Base-by-base conservation (phyloP, 2,888 invertebrate genomes). In the Acronicta alni region DNA sequence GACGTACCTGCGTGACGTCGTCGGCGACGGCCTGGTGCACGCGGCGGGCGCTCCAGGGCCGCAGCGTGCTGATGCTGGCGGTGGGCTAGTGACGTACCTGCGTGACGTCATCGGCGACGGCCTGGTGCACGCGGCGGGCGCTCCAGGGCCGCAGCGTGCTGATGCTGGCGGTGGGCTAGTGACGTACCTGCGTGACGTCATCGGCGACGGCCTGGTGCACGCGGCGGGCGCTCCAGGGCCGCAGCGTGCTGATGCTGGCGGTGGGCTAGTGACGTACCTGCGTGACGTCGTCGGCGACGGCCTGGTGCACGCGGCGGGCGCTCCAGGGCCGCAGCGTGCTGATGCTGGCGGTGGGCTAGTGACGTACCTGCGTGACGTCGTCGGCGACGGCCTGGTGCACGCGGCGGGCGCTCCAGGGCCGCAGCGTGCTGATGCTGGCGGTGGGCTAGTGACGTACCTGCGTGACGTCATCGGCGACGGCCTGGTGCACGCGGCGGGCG, bases 261-360 rank as follows among this genome's bases (percentile, higher is more conserved):
- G 35, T 2, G 7, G 37, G 6, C 2, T 9, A 8, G 26, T 2
- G 26, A 20, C 0, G 32, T 5, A 12, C 26, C 41, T 94, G 95
- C 0, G 97, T 96, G 9, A 99, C 98, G 89, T 99, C 99, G 49
- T 96, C 96, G 1, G 97, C 97, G 0, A 99, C 99, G 14, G 98
- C 97, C 73, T 97, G 96, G 90, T 99, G 98, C 70, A 99, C 98
- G 47, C 96, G 97, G 88, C 97, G 26, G 26, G 26, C 92, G 46
- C 96, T 90, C 57, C 95, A 92, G 68, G 79, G 82, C 38, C 95
- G 82, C 72, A 86, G 95, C 71, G 2, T 20, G 20, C 5, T 20
- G 20, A 20, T 5, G 97, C 96, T 37, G 97, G 87, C 81, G 98
- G 97, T 38, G 97, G 16, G 8, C 1, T 8, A 94, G 75, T 98